phyloP scores from a whole-genome alignment of 1,140 invertebrate genomes.

The Ladona fulva region DNA sequence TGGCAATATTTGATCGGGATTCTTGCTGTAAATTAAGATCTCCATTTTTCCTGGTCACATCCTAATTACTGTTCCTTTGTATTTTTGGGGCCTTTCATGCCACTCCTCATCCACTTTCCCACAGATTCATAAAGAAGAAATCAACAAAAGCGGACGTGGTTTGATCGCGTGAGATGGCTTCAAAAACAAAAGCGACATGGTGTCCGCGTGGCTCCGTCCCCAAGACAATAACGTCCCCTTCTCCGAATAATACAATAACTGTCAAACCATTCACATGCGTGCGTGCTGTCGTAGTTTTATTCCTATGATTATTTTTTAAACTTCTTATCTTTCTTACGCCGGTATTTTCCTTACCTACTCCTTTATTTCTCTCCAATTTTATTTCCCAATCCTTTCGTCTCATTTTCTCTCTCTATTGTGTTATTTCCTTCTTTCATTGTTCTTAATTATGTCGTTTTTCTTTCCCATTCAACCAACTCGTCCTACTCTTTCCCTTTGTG shows the following conservation, averaged over 20 bases:
- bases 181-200: slow-evolving; percentile 5
- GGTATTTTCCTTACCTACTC: neutral
- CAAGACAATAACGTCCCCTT: neutral
- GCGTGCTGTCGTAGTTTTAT: neutral
- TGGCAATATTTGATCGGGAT: no score
- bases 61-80: no score
- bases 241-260: neutral
- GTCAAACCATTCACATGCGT: neutral
- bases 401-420: neutral
- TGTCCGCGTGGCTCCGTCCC: neutral
- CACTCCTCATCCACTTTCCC: neutral
- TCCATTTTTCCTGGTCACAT: no score
- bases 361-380: neutral
- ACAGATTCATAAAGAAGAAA: neutral
- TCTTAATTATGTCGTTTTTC: slow-evolving; percentile 6
- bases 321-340: neutral
- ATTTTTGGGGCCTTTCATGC: neutral
- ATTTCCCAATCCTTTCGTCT: neutral
- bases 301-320: neutral
- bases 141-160: neutral
- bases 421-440: slow-evolving; percentile 10
- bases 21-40: no score
- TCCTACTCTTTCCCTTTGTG: neutral
- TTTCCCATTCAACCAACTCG: neutral
- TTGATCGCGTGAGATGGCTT: neutral